Evolutionary conservation across 2,888 invertebrate species (phyloP).

Genomic region (Oasisia sp.): DNA sequence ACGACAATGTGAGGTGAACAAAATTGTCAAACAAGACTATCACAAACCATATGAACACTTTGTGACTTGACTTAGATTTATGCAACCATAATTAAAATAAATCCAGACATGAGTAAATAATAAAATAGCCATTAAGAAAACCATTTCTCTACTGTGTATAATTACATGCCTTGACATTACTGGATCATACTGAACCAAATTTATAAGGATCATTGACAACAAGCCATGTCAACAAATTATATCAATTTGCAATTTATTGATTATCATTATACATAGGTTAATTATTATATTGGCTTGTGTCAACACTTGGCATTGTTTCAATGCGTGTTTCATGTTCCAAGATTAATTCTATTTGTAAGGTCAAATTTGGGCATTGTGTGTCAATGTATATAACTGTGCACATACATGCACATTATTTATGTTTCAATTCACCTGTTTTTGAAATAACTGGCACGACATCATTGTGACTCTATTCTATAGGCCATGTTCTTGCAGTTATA

Average conservation of each 20-base stretch:
- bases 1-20: too few species aligned
- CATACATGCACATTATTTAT: too few species aligned
- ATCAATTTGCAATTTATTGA: background rate
- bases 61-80: conserved; percentile 29
- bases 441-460: too few species aligned
- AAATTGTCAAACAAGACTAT: background rate
- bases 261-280: background rate
- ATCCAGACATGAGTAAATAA: background rate
- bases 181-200: background rate
- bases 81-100: background rate
- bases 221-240: background rate
- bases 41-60: background rate
- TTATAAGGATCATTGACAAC: background rate
- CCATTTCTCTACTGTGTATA: background rate
- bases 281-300: conserved; percentile 4
- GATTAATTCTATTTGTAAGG: background rate
- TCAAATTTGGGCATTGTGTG: too few species aligned
- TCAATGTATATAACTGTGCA: too few species aligned
- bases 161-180: background rate
- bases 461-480: too few species aligned
- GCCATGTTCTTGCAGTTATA: too few species aligned
- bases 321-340: background rate
- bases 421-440: too few species aligned
- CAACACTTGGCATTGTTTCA: background rate
- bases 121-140: background rate